Conservation (phyloP, 2,888 invertebrate genomes). For the Seladonia tumulorum region DNA sequence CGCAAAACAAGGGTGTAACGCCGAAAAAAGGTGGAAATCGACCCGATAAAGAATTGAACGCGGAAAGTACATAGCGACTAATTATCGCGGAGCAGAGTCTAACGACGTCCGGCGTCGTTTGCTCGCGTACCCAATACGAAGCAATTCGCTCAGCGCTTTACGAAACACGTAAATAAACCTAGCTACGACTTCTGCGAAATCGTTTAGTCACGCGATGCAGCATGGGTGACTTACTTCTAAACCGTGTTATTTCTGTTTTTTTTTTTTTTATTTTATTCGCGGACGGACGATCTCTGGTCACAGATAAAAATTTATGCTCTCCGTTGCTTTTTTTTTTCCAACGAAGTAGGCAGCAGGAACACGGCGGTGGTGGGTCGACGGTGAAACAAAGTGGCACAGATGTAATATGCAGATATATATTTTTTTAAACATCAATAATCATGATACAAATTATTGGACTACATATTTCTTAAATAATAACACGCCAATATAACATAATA, state of each 20-base stretch:
- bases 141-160: constrained; percentile 2
- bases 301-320: not conserved
- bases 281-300: not conserved
- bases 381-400: not conserved
- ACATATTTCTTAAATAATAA: constrained; percentile 61
- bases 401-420: constrained; percentile 18
- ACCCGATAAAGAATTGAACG: not conserved
- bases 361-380: not conserved
- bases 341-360: not conserved
- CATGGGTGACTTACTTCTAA: constrained; percentile 34
- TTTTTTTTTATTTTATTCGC: not conserved
- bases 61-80: not conserved
- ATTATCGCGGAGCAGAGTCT: not conserved
- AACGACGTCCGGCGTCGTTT: not conserved
- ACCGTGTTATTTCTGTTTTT: constrained; percentile 7
- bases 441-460: constrained; percentile 60
- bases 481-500: constrained; percentile 46
- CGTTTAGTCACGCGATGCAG: constrained; percentile 51
- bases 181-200: constrained; percentile 32
- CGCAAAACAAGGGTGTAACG: not conserved
- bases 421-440: constrained; percentile 62
- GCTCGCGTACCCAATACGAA: not conserved
- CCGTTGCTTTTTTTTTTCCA: not conserved
- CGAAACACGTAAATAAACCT: not conserved
- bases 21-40: not conserved